Evolutionary conservation across 2,888 invertebrate species (phyloP).

Genomic region (Eupithecia dodoneata): DNA sequence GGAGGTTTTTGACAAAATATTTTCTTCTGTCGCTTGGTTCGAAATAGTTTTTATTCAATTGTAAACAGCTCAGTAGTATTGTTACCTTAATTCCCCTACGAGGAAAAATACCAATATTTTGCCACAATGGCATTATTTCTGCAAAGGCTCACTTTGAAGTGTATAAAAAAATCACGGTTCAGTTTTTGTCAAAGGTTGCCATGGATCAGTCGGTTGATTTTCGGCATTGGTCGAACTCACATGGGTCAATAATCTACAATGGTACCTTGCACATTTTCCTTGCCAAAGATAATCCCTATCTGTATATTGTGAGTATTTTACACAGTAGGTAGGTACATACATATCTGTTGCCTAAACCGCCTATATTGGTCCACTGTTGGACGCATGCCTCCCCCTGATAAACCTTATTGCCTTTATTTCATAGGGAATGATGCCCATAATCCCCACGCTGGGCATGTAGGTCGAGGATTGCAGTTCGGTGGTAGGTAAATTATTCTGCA

Average conservation of each 20-base stretch:
- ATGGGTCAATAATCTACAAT: background rate
- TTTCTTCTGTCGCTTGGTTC: background rate
- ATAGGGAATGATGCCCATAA: too few species aligned
- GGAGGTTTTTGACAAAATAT: too few species aligned
- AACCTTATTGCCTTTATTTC: too few species aligned
- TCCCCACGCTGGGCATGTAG: too few species aligned
- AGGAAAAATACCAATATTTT: slow-evolving; percentile 2
- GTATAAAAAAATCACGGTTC: slow-evolving; percentile 33
- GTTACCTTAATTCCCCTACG: background rate
- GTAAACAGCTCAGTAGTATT: slow-evolving; percentile 3
- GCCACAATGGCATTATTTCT: slow-evolving; percentile 2
- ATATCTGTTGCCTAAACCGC: background rate
- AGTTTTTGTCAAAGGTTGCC: background rate
- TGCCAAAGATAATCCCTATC: background rate
- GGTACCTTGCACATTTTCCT: background rate
- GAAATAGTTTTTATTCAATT: slow-evolving; percentile 6
- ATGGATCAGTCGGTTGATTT: background rate
- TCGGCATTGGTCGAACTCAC: background rate
- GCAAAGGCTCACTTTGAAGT: slow-evolving; percentile 13
- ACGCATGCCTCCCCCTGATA: too few species aligned
- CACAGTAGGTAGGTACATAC: background rate
- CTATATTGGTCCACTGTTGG: too few species aligned
- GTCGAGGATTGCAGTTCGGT: too few species aligned
- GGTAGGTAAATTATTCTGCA: too few species aligned
- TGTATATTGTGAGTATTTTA: background rate